These are phyloP conservation scores for Hemitrygon akajei DNA, from an alignment of 2,797 vertebrate species.

Conservation along the genomic window DNA sequence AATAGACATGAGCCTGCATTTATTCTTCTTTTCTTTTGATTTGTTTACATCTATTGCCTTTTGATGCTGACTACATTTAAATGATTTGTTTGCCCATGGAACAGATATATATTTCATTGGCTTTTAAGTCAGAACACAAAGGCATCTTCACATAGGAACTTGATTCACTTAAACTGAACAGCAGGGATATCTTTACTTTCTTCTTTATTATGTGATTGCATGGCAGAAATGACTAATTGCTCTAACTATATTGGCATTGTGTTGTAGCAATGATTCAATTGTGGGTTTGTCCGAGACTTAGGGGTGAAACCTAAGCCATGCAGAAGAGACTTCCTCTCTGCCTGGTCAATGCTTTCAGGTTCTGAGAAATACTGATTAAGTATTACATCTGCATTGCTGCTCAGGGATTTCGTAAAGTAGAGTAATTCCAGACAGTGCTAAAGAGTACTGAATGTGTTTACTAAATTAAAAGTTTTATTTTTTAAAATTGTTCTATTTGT, in stretches of 20 bases:
- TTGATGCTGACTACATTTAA: background rate
- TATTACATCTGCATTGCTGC: slow-evolving; percentile 77
- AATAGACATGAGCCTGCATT: background rate
- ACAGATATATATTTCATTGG: background rate
- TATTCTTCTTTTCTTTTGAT: slow-evolving; percentile 16
- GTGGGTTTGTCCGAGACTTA: slow-evolving; percentile 44
- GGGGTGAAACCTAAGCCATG: slow-evolving; percentile 40
- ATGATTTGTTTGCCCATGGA: background rate
- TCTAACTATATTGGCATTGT: slow-evolving; percentile 47
- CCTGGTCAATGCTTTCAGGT: slow-evolving; percentile 41
- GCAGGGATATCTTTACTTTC: background rate
- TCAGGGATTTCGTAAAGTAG: slow-evolving; percentile 88
- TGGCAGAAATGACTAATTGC: slow-evolving; percentile 38
- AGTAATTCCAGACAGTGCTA: slow-evolving; percentile 78
- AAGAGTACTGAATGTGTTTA: slow-evolving; percentile 83
- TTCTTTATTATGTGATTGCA: slow-evolving; percentile 31
- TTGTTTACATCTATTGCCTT: background rate
- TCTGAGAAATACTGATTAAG: slow-evolving; percentile 49
- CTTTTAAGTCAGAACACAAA: slow-evolving; percentile 18
- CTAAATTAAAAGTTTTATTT: slow-evolving; percentile 95
- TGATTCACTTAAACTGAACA: slow-evolving; percentile 14
- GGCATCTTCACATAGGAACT: background rate
- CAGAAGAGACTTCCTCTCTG: slow-evolving; percentile 28
- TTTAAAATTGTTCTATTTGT: slow-evolving; percentile 91
- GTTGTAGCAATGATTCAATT: slow-evolving; percentile 51